phyloP scores from a whole-genome alignment of 1,140 invertebrate genomes.

The Aphelenchoides fujianensis region DNA sequence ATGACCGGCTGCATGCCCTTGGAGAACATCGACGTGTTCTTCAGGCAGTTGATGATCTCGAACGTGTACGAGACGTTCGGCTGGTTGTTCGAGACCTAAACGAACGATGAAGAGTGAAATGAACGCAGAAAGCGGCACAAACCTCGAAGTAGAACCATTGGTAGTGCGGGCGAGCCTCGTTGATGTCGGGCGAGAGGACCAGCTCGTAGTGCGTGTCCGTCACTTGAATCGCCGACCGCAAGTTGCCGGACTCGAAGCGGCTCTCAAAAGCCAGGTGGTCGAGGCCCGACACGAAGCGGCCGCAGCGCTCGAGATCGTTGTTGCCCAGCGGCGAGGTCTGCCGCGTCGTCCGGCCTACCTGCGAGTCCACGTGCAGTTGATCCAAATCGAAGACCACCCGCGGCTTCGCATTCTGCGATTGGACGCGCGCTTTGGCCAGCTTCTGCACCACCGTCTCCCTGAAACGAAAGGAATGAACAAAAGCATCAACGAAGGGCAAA shows the following conservation, averaged over 20 bases:
- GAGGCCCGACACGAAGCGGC: conserved; percentile 64
- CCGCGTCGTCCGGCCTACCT: conserved; percentile 8
- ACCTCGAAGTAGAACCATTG: conserved; percentile 86
- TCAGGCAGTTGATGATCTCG: conserved; percentile 86
- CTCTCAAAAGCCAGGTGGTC: conserved; percentile 80
- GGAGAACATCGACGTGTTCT: conserved; percentile 83
- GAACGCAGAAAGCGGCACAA: neutral
- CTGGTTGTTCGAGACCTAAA: conserved; percentile 79
- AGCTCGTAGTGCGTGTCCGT: conserved; percentile 83
- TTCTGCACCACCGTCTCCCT: conserved; percentile 43
- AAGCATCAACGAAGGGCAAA: neutral
- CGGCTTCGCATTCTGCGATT: conserved; percentile 17
- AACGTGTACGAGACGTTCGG: conserved; percentile 74
- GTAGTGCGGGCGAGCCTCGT: conserved; percentile 73
- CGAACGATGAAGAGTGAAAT: conserved; percentile 1
- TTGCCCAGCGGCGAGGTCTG: conserved; percentile 23
- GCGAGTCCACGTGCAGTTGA: conserved; percentile 57
- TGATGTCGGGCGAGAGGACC: conserved; percentile 83
- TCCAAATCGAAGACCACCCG: conserved; percentile 76
- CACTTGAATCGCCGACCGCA: conserved; percentile 87
- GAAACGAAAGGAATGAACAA: neutral
- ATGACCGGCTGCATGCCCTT: conserved; percentile 87
- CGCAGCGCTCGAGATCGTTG: conserved; percentile 40
- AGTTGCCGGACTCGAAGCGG: conserved; percentile 90
- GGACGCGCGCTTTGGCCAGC: conserved; percentile 19